Percentiles rank a stretch among this genome's conserved stretches.
phyloP scores from a whole-genome alignment of 2,113 vertebrate genomes.

The Myrmophylax atrothorax region DNA sequence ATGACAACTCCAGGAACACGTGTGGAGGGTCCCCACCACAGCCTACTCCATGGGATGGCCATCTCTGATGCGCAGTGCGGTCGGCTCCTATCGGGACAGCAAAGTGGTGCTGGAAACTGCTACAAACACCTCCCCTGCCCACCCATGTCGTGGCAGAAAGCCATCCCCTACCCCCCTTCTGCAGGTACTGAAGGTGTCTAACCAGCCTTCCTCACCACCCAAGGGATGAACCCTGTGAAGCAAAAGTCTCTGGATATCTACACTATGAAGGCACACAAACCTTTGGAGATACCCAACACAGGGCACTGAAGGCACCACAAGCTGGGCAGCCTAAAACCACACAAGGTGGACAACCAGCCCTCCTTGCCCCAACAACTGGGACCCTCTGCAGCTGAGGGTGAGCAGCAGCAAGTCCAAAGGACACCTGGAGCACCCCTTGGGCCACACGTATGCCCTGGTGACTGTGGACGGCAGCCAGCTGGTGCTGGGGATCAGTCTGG shows the following conservation, averaged over 20 bases:
- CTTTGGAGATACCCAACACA: not conserved
- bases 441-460: accelerated
- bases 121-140: not conserved
- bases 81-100: not conserved
- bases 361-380: not conserved
- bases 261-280: not conserved
- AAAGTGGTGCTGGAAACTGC: not conserved
- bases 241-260: not conserved
- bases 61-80: not conserved
- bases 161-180: not conserved
- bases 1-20: accelerated
- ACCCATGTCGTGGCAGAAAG: not conserved
- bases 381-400: not conserved
- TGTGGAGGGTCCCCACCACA: not conserved
- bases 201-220: not conserved
- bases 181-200: not conserved
- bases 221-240: not conserved
- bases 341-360: not conserved
- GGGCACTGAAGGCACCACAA: not conserved
- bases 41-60: not conserved
- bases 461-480: not conserved
- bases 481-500: not conserved
- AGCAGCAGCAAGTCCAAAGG: not conserved
- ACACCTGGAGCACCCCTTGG: not conserved
- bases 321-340: not conserved